These are phyloP conservation scores for Sapajus apella DNA, from an alignment of 2,113 vertebrate genomes.

Conservation along the genomic window DNA sequence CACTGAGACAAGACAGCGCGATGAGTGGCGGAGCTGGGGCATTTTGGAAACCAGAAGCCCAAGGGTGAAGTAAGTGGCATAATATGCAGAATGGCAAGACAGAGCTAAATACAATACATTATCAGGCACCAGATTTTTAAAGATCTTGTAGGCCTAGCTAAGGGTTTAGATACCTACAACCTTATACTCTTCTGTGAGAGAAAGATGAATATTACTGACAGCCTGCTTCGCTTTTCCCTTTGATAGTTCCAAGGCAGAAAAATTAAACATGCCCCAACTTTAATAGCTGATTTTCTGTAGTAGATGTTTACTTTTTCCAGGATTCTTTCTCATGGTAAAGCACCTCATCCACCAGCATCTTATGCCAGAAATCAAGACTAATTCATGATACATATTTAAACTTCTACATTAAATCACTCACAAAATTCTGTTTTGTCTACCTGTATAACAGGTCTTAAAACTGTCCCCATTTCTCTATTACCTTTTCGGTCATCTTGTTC, in stretches of 20 bases:
- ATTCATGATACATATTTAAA: neutral
- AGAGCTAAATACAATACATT: neutral
- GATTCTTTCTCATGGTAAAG: neutral
- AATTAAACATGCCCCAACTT: neutral
- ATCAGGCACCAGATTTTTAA: neutral
- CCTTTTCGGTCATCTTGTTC: neutral
- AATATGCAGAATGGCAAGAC: neutral
- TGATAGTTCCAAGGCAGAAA: neutral
- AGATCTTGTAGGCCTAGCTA: neutral
- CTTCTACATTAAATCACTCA: neutral
- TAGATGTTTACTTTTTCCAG: neutral
- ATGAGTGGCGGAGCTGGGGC: neutral
- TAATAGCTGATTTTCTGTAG: neutral
- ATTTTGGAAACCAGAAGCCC: neutral
- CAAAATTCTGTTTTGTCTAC: neutral
- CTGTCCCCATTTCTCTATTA: neutral
- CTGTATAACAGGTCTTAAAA: neutral
- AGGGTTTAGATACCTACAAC: neutral
- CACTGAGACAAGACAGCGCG: neutral
- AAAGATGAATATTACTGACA: neutral
- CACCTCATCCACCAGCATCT: neutral
- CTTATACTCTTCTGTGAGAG: neutral
- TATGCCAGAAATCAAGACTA: neutral
- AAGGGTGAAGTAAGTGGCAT: neutral
- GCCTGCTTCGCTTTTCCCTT: neutral